phyloP scores from a whole-genome alignment of 2,113 vertebrate genomes.

The Nipponia nippon region DNA sequence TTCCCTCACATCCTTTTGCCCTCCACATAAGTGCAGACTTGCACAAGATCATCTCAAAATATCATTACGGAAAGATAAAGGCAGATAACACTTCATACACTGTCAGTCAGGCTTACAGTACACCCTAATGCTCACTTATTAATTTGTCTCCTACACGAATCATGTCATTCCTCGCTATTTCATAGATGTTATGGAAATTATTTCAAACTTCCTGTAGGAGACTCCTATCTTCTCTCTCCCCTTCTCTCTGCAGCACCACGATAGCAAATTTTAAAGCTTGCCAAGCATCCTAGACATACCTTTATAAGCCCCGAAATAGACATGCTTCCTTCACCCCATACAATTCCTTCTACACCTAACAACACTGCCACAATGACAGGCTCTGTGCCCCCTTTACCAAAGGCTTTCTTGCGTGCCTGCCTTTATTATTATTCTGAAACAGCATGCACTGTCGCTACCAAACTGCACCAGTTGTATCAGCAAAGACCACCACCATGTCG shows the following conservation, averaged over 20 bases:
- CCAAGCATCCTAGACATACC: not conserved
- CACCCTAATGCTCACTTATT: not conserved
- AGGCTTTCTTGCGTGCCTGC: not conserved
- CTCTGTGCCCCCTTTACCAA: not conserved
- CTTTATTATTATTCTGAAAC: not conserved
- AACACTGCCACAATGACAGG: not conserved
- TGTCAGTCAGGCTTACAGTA: not conserved
- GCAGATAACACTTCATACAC: not conserved
- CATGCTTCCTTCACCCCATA: fast-evolving
- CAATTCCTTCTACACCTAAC: not conserved
- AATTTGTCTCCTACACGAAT: not conserved
- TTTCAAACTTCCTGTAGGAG: not conserved
- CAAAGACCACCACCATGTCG: not conserved
- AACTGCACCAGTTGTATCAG: not conserved
- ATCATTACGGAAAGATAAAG: not conserved
- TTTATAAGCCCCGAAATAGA: not conserved
- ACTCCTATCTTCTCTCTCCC: not conserved
- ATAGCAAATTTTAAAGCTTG: not conserved
- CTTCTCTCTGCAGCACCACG: not conserved
- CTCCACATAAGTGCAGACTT: not conserved
- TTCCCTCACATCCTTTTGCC: not conserved
- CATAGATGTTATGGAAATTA: not conserved
- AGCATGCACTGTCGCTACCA: not conserved
- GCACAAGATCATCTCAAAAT: not conserved
- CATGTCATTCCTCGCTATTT: not conserved